Conservation (phyloP, 1,140 invertebrate genomes). For the Drosophila jambulina region DNA sequence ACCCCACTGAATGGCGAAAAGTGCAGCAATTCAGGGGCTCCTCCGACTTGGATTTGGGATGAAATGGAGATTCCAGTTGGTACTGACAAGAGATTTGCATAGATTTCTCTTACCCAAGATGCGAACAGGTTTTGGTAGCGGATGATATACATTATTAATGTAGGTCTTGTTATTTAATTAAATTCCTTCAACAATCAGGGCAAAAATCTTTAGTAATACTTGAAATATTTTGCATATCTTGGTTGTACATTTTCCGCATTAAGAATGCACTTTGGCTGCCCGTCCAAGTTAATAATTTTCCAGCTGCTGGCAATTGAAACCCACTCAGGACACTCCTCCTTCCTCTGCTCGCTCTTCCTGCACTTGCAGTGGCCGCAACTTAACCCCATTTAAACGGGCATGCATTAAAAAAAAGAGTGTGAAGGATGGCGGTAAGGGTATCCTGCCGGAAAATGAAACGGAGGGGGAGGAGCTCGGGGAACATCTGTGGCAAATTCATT, state of each 20-base stretch:
- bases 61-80: constrained; percentile 11
- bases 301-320: constrained; percentile 65
- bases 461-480: neutral
- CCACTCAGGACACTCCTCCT: constrained; percentile 29
- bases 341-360: neutral
- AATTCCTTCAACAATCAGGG: neutral
- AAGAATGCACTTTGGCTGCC: constrained; percentile 34
- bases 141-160: neutral
- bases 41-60: constrained; percentile 25
- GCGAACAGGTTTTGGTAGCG: neutral
- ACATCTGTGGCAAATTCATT: constrained; percentile 70
- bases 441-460: neutral
- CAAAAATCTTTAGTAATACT: constrained; percentile 2
- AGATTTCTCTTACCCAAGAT: neutral
- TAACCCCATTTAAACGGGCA: constrained; percentile 70
- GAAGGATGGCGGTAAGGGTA: constrained; percentile 17
- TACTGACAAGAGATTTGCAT: constrained; percentile 22
- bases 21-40: constrained; percentile 27
- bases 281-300: constrained; percentile 54
- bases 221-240: constrained; percentile 32
- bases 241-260: constrained; percentile 38
- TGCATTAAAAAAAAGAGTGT: constrained; percentile 43
- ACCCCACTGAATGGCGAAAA: constrained; percentile 10
- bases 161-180: neutral
- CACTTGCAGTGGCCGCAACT: constrained; percentile 51